Evolutionary conservation across 2,888 invertebrate genomes (phyloP).

Genomic region (Dasypogon diadema): DNA sequence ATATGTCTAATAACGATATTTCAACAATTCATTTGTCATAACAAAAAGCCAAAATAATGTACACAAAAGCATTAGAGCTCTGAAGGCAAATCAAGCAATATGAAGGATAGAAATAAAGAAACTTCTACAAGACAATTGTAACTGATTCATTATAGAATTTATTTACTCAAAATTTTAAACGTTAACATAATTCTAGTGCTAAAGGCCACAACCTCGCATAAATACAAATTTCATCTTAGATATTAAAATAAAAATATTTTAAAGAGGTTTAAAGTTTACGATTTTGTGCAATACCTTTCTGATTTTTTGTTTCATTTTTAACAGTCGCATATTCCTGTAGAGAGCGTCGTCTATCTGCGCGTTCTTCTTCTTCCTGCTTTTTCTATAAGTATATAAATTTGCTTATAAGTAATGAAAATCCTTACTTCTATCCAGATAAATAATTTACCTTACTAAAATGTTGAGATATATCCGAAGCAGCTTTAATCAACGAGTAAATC

Average conservation of each 20-base stretch:
- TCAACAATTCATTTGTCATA: too few relatives aligned
- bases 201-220: conserved; percentile 14
- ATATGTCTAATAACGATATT: too few relatives aligned
- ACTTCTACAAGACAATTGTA: not conserved
- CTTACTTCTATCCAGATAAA: not conserved
- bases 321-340: conserved; percentile 65
- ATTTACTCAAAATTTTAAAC: conserved; percentile 18
- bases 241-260: not conserved
- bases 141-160: not conserved
- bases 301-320: conserved; percentile 60
- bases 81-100: too few relatives aligned
- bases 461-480: conserved; percentile 67
- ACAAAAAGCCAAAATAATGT: too few relatives aligned
- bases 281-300: conserved; percentile 49
- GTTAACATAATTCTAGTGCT: conserved; percentile 1
- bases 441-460: conserved; percentile 65
- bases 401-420: too few relatives aligned
- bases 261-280: conserved; percentile 22
- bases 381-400: conserved; percentile 23
- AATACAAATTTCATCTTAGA: not conserved
- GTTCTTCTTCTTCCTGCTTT: conserved; percentile 64
- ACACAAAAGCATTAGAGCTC: too few relatives aligned
- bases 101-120: too few relatives aligned
- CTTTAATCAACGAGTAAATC: conserved; percentile 65
- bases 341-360: conserved; percentile 64